Evolutionary conservation across 1,140 invertebrate species (phyloP).

Genomic region (Drosophila nigrodunni): DNA sequence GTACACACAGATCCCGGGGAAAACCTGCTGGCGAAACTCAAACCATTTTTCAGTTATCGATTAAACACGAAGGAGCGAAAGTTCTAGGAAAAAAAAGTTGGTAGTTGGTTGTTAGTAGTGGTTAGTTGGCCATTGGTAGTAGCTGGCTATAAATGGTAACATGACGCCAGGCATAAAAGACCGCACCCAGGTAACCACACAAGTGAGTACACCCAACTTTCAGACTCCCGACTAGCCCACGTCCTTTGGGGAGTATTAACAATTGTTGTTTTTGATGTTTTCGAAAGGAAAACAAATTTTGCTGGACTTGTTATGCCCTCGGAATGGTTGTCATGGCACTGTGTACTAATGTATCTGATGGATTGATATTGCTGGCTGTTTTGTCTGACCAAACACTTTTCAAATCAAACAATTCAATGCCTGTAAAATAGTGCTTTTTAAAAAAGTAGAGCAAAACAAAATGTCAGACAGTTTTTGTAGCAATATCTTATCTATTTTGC

Average conservation of each 20-base stretch:
- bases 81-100: slow-evolving; percentile 51
- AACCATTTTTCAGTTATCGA: slow-evolving; percentile 57
- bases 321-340: slow-evolving; percentile 60
- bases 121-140: background rate
- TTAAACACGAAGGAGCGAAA: slow-evolving; percentile 72
- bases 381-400: slow-evolving; percentile 39
- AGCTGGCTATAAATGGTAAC: slow-evolving; percentile 63
- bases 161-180: slow-evolving; percentile 75
- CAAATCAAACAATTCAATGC: slow-evolving; percentile 24
- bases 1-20: slow-evolving; percentile 35
- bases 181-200: slow-evolving; percentile 63
- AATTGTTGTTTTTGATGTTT: slow-evolving; percentile 40
- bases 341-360: slow-evolving; percentile 11
- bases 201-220: slow-evolving; percentile 19
- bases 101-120: background rate
- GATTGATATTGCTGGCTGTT: slow-evolving; percentile 8
- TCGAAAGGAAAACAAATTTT: slow-evolving; percentile 60
- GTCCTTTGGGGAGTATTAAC: slow-evolving; percentile 58
- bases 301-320: slow-evolving; percentile 62
- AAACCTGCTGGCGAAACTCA: slow-evolving; percentile 12
- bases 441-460: slow-evolving; percentile 54
- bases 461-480: slow-evolving; percentile 6
- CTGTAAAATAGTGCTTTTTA: background rate
- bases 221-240: slow-evolving; percentile 36
- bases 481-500: slow-evolving; percentile 60